Evolutionary conservation across 1,140 invertebrate species (phyloP).

Genomic region (Leptopilina clavipes): DNA sequence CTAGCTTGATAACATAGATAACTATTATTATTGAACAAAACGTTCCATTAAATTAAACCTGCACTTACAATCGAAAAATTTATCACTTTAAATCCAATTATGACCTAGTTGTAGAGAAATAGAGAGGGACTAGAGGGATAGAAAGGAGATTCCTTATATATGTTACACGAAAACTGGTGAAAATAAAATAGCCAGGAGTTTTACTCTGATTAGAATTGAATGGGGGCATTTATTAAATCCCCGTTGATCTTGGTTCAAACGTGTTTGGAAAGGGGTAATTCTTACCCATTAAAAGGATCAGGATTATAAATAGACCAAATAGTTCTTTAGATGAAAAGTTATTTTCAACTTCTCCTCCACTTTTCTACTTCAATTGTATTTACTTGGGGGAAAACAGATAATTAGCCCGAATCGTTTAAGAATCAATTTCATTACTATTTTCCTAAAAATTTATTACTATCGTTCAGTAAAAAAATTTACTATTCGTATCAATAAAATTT

Average conservation of each 20-base stretch:
- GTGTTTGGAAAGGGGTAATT: slow-evolving; percentile 7
- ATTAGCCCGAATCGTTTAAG: neutral
- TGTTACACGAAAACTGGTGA: neutral
- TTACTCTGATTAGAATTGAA: slow-evolving; percentile 32
- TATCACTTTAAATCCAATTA: too few species aligned
- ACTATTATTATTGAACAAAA: too few species aligned
- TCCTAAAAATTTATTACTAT: too few species aligned
- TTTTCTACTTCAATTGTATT: neutral
- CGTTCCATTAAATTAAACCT: too few species aligned
- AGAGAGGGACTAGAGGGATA: too few species aligned
- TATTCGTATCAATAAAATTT: too few species aligned
- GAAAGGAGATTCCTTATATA: neutral
- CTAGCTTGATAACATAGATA: too few species aligned
- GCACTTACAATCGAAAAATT: too few species aligned
- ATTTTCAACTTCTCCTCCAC: slow-evolving; percentile 20
- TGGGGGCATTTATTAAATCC: slow-evolving; percentile 31
- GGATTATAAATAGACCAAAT: slow-evolving; percentile 28
- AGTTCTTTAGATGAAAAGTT: slow-evolving; percentile 29
- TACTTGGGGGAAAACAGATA: neutral
- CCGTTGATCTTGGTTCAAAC: slow-evolving; percentile 32
- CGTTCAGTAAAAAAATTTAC: too few species aligned
- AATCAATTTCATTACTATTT: too few species aligned
- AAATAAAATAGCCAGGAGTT: neutral
- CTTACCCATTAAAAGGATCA: slow-evolving; percentile 28
- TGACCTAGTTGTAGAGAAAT: too few species aligned